Conservation (phyloP, 2,888 invertebrate genomes). For the Neocrepidodera transversa region DNA sequence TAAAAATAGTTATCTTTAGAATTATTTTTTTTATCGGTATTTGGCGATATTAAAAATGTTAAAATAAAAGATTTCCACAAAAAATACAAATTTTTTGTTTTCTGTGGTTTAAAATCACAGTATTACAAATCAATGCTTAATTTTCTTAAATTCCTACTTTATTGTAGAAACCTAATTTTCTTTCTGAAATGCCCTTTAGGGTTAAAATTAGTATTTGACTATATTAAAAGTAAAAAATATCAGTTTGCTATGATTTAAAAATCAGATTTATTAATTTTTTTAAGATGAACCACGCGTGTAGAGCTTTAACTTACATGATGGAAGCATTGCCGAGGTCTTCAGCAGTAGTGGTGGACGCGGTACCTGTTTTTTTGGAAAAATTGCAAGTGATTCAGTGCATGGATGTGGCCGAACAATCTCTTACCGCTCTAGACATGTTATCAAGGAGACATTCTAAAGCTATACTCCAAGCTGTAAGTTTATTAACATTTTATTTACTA, state of each 20-base stretch:
- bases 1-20: no score
- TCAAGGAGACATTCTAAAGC: conserved; percentile 96
- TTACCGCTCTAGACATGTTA: conserved; percentile 96
- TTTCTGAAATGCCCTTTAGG: no score
- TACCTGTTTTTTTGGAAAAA: conserved; percentile 96
- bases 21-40: no score
- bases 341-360: conserved; percentile 94
- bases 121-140: not conserved
- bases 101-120: not conserved
- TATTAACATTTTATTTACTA: conserved; percentile 4
- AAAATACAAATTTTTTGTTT: not conserved
- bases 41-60: no score
- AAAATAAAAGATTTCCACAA: no score
- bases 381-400: conserved; percentile 98
- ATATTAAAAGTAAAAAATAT: no score
- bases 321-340: conserved; percentile 97
- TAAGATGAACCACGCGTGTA: conserved; percentile 97
- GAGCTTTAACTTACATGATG: conserved; percentile 98
- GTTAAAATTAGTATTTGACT: no score
- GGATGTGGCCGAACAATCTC: conserved; percentile 99
- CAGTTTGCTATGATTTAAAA: no score
- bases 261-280: no score
- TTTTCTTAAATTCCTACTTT: no score
- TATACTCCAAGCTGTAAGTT: conserved; percentile 86
- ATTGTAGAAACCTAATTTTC: no score